phyloP scores from a whole-genome alignment of 2,888 invertebrate genomes.

The Metopia argyrocephala region DNA sequence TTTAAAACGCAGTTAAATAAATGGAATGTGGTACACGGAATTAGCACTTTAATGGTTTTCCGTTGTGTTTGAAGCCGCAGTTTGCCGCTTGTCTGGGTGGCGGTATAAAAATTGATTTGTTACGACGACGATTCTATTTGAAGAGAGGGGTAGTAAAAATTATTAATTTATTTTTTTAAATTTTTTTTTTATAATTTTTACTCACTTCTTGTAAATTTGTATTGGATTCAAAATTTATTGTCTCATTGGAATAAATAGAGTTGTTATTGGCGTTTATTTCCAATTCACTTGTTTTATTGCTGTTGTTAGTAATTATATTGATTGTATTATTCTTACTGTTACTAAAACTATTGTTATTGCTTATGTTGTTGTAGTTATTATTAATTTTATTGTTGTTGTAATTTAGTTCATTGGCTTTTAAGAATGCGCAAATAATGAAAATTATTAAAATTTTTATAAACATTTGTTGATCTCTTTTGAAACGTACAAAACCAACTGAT shows the following conservation, averaged over 20 bases:
- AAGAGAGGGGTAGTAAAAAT: not conserved
- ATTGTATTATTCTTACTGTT: not conserved
- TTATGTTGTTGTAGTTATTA: not conserved
- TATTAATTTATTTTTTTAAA: not conserved
- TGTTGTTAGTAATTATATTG: too few species aligned
- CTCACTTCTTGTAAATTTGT: slow-evolving; percentile 51
- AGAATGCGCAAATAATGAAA: slow-evolving; percentile 54
- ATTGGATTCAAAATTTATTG: slow-evolving; percentile 38
- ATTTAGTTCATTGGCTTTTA: slow-evolving; percentile 59
- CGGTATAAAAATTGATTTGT: slow-evolving; percentile 58
- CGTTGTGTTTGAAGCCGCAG: slow-evolving; percentile 57
- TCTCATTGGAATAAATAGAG: slow-evolving; percentile 22
- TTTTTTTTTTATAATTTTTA: not conserved
- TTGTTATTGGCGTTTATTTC: not conserved
- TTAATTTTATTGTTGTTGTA: slow-evolving; percentile 10
- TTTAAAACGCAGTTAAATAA: too few species aligned
- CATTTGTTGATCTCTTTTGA: slow-evolving; percentile 58
- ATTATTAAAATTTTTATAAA: slow-evolving; percentile 58
- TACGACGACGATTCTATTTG: slow-evolving; percentile 37
- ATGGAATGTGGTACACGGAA: too few species aligned
- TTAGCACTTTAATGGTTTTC: slow-evolving; percentile 51
- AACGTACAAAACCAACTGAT: slow-evolving; percentile 55
- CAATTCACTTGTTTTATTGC: not conserved
- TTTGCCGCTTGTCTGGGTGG: slow-evolving; percentile 49
- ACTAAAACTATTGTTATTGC: not conserved